These are phyloP conservation scores for Dasyornis broadbenti DNA, from an alignment of 2,113 vertebrate species.

Conservation along the genomic window DNA sequence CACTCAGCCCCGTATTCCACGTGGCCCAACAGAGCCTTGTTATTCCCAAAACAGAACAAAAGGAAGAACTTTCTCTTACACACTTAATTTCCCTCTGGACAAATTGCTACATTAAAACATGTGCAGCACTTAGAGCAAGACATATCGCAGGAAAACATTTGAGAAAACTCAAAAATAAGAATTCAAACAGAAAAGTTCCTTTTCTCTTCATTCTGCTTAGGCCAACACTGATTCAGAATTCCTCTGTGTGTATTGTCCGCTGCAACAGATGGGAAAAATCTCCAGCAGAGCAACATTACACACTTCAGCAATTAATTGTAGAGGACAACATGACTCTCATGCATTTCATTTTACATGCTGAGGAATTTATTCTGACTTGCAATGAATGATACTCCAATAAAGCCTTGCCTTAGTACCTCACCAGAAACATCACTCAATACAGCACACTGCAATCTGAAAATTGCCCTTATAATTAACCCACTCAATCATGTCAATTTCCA, in stretches of 20 bases:
- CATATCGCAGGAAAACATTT: rapidly evolving
- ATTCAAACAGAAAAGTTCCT: neutral
- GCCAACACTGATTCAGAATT: neutral
- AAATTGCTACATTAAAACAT: neutral
- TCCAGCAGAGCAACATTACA: neutral
- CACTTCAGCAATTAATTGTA: neutral
- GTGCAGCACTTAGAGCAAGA: neutral
- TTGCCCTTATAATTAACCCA: neutral
- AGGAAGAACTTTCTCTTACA: neutral
- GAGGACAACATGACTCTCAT: neutral
- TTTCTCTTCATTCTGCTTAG: neutral
- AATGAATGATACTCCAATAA: neutral
- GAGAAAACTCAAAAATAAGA: neutral
- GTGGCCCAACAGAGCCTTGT: neutral
- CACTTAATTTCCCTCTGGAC: neutral
- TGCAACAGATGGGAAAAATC: neutral
- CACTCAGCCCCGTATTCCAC: neutral
- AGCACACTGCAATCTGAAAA: neutral
- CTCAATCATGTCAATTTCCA: neutral
- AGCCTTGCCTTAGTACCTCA: neutral
- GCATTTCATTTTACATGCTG: neutral
- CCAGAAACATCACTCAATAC: neutral
- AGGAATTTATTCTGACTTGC: neutral
- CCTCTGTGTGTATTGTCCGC: neutral
- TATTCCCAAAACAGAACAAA: neutral